Evolutionary conservation across 2,888 invertebrate species (phyloP).

Genomic region (Andricus quercusramuli): DNA sequence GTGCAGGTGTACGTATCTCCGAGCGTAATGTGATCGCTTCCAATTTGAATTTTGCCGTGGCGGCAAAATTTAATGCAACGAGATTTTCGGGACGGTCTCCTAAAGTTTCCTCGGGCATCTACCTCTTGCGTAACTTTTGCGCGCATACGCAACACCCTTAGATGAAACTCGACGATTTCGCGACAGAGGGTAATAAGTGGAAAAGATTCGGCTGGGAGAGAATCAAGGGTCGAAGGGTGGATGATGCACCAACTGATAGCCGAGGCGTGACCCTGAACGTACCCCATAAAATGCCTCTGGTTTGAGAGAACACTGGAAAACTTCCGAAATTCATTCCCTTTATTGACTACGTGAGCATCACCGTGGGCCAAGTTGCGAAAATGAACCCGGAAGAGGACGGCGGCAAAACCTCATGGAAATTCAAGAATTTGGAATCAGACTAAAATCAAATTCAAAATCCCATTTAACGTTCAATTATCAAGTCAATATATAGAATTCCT

Average conservation of each 20-base stretch:
- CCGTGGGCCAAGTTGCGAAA: background rate
- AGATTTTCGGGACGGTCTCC: constrained; percentile 49
- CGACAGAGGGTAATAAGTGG: constrained; percentile 61
- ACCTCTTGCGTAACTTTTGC: constrained; percentile 18
- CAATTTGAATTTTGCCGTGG: constrained; percentile 48
- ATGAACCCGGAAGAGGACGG: background rate
- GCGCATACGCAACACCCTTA: background rate
- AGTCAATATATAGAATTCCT: too few species aligned
- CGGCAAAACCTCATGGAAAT: too few species aligned
- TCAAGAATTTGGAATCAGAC: too few species aligned
- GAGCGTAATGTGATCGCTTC: constrained; percentile 49
- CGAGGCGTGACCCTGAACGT: background rate
- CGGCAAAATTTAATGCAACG: constrained; percentile 49
- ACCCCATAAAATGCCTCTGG: background rate
- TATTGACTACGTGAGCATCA: background rate
- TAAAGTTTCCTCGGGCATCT: constrained; percentile 47
- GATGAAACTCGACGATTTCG: constrained; percentile 46
- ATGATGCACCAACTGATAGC: constrained; percentile 43
- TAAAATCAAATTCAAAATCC: too few species aligned
- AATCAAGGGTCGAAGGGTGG: constrained; percentile 49
- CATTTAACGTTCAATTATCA: too few species aligned
- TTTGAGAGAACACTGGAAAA: background rate
- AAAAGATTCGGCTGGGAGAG: constrained; percentile 57
- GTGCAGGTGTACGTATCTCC: constrained; percentile 43
- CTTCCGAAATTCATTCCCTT: background rate